phyloP scores from a whole-genome alignment of 2,113 vertebrate genomes.

The Chinchilla lanigera region DNA sequence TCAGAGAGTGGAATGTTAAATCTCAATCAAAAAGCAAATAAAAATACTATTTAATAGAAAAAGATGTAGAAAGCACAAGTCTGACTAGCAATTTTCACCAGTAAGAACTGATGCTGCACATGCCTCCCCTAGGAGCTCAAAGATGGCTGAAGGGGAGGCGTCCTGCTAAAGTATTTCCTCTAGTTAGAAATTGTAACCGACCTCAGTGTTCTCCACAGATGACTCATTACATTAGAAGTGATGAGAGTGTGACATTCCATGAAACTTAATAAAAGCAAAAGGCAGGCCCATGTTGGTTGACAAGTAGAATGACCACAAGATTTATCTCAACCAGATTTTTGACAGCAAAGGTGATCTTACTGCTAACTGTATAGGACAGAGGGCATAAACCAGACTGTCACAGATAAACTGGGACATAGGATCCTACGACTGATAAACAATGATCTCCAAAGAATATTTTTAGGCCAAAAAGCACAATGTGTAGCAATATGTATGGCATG shows the following conservation, averaged over 20 bases:
- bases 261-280: neutral
- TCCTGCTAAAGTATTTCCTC: neutral
- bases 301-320: neutral
- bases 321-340: neutral
- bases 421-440: neutral
- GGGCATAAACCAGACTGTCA: neutral
- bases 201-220: too few species aligned
- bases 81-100: neutral
- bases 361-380: neutral
- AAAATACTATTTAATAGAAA: neutral
- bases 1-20: neutral
- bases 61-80: neutral
- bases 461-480: neutral
- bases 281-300: neutral
- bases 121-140: neutral
- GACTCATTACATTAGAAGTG: neutral
- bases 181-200: neutral
- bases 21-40: slow-evolving; percentile 27
- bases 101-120: neutral
- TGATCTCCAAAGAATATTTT: neutral
- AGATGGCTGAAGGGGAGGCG: neutral
- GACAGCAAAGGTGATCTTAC: neutral
- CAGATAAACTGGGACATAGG: neutral
- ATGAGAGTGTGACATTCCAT: neutral
- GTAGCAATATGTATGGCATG: neutral